Evolutionary conservation across 2,888 invertebrate species (phyloP).

Genomic region (Tiliacea citrago): DNA sequence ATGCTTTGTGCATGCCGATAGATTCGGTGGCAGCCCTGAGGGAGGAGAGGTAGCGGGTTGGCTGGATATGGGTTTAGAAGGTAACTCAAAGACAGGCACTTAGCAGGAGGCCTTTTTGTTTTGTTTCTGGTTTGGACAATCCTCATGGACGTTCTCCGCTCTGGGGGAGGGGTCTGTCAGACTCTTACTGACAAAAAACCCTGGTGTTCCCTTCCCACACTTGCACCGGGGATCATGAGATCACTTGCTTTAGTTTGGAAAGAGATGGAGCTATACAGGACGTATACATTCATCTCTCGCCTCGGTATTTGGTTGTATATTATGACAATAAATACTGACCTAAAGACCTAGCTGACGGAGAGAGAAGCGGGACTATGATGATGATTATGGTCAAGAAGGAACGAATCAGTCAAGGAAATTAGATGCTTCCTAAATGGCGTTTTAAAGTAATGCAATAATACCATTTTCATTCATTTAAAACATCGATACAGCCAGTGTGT

Average conservation of each 20-base stretch:
- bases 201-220: too few relatives aligned
- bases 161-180: too few relatives aligned
- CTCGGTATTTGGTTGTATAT: background rate
- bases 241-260: background rate
- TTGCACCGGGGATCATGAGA: too few relatives aligned
- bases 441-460: background rate
- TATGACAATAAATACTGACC: too few relatives aligned
- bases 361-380: background rate
- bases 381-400: too few relatives aligned
- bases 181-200: too few relatives aligned
- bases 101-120: too few relatives aligned
- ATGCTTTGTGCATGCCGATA: slow-evolving; percentile 89
- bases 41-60: slow-evolving; percentile 61
- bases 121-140: too few relatives aligned
- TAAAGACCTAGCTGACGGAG: too few relatives aligned
- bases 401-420: background rate
- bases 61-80: background rate
- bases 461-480: background rate
- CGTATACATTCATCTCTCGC: background rate
- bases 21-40: slow-evolving; percentile 74
- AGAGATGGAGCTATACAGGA: background rate
- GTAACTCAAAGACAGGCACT: background rate
- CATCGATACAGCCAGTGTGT: background rate
- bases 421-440: background rate
- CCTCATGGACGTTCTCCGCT: too few relatives aligned